A percentile compares a stretch with the other conserved stretches of the same genome.
phyloP scores from a whole-genome alignment of 2,888 invertebrate species.

The Oscheius sp. region DNA sequence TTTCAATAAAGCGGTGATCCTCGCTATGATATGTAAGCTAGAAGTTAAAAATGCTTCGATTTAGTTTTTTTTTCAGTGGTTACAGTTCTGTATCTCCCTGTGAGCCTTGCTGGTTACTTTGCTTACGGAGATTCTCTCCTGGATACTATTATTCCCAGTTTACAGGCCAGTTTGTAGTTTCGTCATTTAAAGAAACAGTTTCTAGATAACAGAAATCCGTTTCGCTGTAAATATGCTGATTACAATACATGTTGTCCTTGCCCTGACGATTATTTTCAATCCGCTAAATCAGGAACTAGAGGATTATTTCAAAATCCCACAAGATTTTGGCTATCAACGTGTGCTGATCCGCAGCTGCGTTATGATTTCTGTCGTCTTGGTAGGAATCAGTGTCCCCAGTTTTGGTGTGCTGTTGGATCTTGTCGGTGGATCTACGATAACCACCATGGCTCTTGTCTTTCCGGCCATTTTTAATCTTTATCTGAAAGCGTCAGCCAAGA shows the following conservation, averaged over 20 bases:
- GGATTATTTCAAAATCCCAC: conserved; percentile 61
- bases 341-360: conserved; percentile 58
- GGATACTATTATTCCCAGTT: conserved; percentile 62
- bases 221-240: conserved; percentile 64
- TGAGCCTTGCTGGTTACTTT: conserved; percentile 60
- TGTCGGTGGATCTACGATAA: conserved; percentile 66
- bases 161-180: conserved; percentile 4
- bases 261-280: conserved; percentile 67
- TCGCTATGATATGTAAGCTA: conserved; percentile 60
- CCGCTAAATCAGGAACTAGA: conserved; percentile 68
- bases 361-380: conserved; percentile 65
- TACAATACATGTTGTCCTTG: conserved; percentile 65
- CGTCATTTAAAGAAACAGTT: background rate
- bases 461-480: conserved; percentile 67
- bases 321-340: conserved; percentile 61
- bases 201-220: conserved; percentile 57
- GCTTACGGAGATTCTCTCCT: conserved; percentile 64
- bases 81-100: conserved; percentile 63
- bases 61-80: conserved; percentile 52
- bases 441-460: conserved; percentile 67
- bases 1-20: conserved; percentile 81
- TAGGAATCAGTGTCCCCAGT: conserved; percentile 66
- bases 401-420: conserved; percentile 68
- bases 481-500: conserved; percentile 52
- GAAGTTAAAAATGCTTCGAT: background rate